Percentiles rank a stretch among this genome's conserved stretches.
phyloP scores from a whole-genome alignment of 2,113 vertebrate genomes.

The Forbesichthys agassizii region DNA sequence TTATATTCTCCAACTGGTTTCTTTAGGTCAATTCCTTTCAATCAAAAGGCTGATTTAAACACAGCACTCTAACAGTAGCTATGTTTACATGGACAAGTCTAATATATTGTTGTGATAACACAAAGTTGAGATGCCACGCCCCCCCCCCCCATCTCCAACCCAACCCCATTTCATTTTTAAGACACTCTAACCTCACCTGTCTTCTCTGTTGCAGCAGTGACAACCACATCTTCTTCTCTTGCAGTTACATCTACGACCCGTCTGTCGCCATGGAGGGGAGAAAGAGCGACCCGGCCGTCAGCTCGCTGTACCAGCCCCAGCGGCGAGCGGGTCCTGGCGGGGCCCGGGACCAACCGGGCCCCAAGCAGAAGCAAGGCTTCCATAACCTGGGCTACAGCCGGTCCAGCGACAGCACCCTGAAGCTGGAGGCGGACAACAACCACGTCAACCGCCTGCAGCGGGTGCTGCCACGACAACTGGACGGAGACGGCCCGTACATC shows the following conservation, averaged over 20 bases:
- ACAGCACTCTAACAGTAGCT: no score
- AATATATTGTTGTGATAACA: no score
- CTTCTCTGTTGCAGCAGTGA: background rate
- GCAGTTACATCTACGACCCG: constrained; percentile 77
- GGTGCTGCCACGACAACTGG: constrained; percentile 31
- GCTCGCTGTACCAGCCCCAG: constrained; percentile 69
- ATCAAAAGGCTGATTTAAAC: no score
- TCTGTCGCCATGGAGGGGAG: constrained; percentile 59
- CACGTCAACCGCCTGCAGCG: constrained; percentile 70
- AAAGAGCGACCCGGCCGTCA: constrained; percentile 60
- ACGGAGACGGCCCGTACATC: constrained; percentile 51
- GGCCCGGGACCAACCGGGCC: constrained; percentile 10
- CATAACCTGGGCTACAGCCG: constrained; percentile 76
- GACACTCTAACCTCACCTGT: background rate
- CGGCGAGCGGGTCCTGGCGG: constrained; percentile 19
- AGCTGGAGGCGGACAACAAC: constrained; percentile 77
- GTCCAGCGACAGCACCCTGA: constrained; percentile 64
- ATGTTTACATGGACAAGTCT: no score
- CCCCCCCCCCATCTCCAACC: background rate
- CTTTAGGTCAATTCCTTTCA: no score
- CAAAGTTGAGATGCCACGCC: no score
- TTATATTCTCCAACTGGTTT: no score
- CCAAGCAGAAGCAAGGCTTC: constrained; percentile 72
- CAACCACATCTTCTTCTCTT: background rate
- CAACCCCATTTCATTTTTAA: background rate